These are phyloP conservation scores for Eupithecia insigniata DNA, from an alignment of 2,888 invertebrate species.

Conservation along the genomic window DNA sequence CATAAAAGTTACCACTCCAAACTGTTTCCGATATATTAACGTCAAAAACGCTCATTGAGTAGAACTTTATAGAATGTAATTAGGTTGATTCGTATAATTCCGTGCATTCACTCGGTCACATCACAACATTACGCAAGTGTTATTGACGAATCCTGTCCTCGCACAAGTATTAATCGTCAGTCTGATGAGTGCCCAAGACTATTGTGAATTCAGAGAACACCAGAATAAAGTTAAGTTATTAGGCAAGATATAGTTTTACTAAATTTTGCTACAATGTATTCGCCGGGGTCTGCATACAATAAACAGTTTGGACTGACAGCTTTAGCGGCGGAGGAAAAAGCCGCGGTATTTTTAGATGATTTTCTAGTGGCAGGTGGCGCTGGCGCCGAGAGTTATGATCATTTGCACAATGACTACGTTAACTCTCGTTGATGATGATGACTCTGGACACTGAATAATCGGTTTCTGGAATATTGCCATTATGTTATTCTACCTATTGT, in stretches of 20 bases:
- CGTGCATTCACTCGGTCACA: neutral
- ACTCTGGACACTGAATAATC: neutral
- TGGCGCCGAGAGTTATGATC: constrained; percentile 41
- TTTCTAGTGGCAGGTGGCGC: constrained; percentile 51
- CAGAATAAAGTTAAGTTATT: constrained; percentile 15
- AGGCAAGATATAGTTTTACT: neutral
- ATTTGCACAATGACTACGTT: constrained; percentile 38
- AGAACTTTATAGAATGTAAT: neutral
- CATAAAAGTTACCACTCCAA: neutral
- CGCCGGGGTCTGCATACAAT: constrained; percentile 42
- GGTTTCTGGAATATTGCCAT: neutral
- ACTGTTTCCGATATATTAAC: neutral
- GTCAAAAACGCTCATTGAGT: neutral
- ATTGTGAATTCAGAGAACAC: constrained; percentile 11
- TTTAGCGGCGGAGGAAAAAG: constrained; percentile 52
- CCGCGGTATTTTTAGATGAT: constrained; percentile 48
- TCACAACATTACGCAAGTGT: constrained; percentile 11
- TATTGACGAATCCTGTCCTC: constrained; percentile 22
- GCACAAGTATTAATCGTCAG: constrained; percentile 1
- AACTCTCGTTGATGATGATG: constrained; percentile 25
- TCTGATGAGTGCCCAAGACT: constrained; percentile 13
- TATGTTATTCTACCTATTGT: neutral
- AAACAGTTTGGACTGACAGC: constrained; percentile 52
- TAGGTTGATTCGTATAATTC: neutral
- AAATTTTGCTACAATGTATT: neutral